Conservation (phyloP, 2,797 vertebrate genomes). For the Gila robusta region DNA sequence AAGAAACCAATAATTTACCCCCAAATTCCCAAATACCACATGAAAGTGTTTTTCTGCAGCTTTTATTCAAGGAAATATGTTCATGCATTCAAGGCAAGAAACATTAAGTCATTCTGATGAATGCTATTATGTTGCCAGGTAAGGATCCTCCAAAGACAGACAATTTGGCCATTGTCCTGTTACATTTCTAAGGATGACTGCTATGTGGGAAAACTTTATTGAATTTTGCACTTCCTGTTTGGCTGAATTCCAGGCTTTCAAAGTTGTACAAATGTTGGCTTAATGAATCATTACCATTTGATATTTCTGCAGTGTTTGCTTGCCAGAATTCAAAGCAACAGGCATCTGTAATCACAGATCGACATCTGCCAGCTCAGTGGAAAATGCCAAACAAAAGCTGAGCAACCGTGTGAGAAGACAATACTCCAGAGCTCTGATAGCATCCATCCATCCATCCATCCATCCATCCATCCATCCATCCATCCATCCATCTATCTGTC, state of each 20-base stretch:
- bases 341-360: slow-evolving; percentile 34
- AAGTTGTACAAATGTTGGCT: slow-evolving; percentile 38
- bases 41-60: slow-evolving; percentile 6
- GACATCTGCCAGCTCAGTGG: slow-evolving; percentile 31
- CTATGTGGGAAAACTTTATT: not conserved
- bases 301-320: slow-evolving; percentile 36
- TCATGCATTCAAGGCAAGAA: not conserved
- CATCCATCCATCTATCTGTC: rapidly evolving
- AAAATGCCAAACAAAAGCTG: slow-evolving; percentile 25
- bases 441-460: not conserved
- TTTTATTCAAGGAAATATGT: not conserved
- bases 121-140: slow-evolving; percentile 17
- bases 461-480: rapidly evolving
- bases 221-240: slow-evolving; percentile 11
- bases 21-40: not conserved
- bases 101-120: slow-evolving; percentile 7
- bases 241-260: slow-evolving; percentile 25
- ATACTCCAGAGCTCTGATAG: not conserved
- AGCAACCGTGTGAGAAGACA: slow-evolving; percentile 23
- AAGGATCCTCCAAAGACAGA: not conserved
- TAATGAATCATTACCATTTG: slow-evolving; percentile 44
- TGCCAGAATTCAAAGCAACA: slow-evolving; percentile 41
- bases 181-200: not conserved
- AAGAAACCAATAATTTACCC: slow-evolving; percentile 7
- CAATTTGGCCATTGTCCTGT: slow-evolving; percentile 1